Percentiles rank a stretch among this genome's conserved stretches.
These are phyloP conservation scores for Lophius piscatorius DNA, from an alignment of 2,113 vertebrate species.

Conservation along the genomic window DNA sequence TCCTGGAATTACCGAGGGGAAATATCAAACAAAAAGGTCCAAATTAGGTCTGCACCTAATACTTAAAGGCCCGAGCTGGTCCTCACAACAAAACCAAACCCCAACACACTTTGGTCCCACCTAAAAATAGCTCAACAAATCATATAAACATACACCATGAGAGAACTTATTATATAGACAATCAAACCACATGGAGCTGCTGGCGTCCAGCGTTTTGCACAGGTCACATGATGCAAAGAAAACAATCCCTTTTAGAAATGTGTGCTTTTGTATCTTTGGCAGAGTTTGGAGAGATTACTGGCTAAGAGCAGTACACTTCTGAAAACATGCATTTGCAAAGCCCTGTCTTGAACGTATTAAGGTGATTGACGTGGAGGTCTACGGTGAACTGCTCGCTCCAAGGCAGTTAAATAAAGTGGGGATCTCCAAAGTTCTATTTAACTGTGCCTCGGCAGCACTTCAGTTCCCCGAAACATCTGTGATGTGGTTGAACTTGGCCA, in stretches of 20 bases:
- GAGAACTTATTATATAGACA: slow-evolving; percentile 46
- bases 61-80: slow-evolving; percentile 58
- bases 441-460: slow-evolving; percentile 50
- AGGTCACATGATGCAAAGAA: slow-evolving; percentile 23
- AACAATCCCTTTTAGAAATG: slow-evolving; percentile 6
- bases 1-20: slow-evolving; percentile 70
- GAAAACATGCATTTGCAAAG: slow-evolving; percentile 22
- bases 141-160: slow-evolving; percentile 52
- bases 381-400: slow-evolving; percentile 25
- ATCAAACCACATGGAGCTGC: slow-evolving; percentile 38
- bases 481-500: slow-evolving; percentile 62
- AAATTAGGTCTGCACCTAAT: slow-evolving; percentile 58
- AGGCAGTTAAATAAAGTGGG: slow-evolving; percentile 44
- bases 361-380: slow-evolving; percentile 29
- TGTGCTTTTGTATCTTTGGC: slow-evolving; percentile 11
- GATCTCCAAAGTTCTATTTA: slow-evolving; percentile 32
- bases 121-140: slow-evolving; percentile 61
- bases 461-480: slow-evolving; percentile 63
- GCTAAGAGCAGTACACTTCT: background rate
- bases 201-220: slow-evolving; percentile 12
- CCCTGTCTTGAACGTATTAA: slow-evolving; percentile 11
- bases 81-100: slow-evolving; percentile 43
- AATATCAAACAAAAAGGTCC: slow-evolving; percentile 62
- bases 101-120: slow-evolving; percentile 36
- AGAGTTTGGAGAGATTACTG: slow-evolving; percentile 5